Base-by-base conservation (phyloP, 1,140 invertebrate species). In the Drosophila sucinea region DNA sequence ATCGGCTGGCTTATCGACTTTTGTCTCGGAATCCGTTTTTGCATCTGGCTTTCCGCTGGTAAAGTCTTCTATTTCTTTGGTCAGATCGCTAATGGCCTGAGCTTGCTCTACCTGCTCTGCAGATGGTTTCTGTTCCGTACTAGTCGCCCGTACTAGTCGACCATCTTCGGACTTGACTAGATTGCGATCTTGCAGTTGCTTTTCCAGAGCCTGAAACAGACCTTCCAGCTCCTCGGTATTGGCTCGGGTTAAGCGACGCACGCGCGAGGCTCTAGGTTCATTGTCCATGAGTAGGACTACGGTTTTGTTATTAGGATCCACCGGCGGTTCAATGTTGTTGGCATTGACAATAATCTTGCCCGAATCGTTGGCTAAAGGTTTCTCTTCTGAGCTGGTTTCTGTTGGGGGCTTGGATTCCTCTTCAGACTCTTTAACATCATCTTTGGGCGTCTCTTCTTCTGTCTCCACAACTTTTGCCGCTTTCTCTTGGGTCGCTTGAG, bases 141-240 rank as follows among this genome's bases (percentile, higher is more conserved):
- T 51, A 17, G 17, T 17, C 1, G 64, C 70, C 2, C 68, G 38
- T 35, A 82, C 61, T 2, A 90, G 33, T 3, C 76, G 85, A 11
- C 90, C 90, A 58, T 91, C 82, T 27, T 90, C 90, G 6, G 85
- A 91, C 44, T 91, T 91, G n/a, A 91, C 55, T 0, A 91, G 72
- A 35, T 91, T 89, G 0, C 90, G 77, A 23, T 91, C 73, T 23
- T 41, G 81, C 2, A 91, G 70, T 51, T 91, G 90, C 11, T 91
- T 91, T 60, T 91, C 90, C 3, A 91, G 62, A 4, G 90, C 90
- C 44, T 91, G 90, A 29, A 91, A 91, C 0, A 91, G 64, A 30
- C 73, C 90, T 38, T 91, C 90, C 2, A 91, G 65, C 4, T 91
- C 90, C 63, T 91, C 90, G 0, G 90, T 91, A 57, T 91, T 91